These are phyloP conservation scores for Blastobasis lacticolella DNA, from an alignment of 2,888 invertebrate genomes.

Conservation along the genomic window DNA sequence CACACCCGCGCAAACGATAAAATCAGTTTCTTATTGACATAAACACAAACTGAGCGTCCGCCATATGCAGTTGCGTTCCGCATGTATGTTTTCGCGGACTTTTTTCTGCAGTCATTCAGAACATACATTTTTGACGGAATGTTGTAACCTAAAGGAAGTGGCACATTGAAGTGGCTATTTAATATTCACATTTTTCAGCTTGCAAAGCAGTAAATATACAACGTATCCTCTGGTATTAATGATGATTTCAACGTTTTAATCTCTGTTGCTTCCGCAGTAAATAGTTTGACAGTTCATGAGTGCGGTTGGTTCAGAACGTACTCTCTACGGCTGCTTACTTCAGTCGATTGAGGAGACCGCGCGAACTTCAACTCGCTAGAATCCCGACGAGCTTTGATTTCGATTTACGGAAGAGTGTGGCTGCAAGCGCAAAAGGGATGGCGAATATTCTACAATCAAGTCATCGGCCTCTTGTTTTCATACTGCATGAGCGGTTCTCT, in stretches of 20 bases:
- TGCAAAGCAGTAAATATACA: no score
- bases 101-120: slow-evolving; percentile 2
- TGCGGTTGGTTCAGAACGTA: slow-evolving; percentile 41
- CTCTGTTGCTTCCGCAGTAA: neutral
- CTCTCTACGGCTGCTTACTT: slow-evolving; percentile 38
- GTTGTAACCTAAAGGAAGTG: no score
- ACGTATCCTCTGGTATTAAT: no score
- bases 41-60: slow-evolving; percentile 74
- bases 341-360: slow-evolving; percentile 30
- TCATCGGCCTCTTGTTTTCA: slow-evolving; percentile 66
- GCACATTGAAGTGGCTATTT: no score
- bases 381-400: slow-evolving; percentile 73
- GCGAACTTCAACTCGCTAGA: slow-evolving; percentile 55
- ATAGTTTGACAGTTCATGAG: neutral
- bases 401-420: slow-evolving; percentile 71
- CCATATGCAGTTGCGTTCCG: slow-evolving; percentile 71
- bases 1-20: slow-evolving; percentile 71
- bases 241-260: no score
- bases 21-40: slow-evolving; percentile 73
- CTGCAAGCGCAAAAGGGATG: slow-evolving; percentile 46
- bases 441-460: slow-evolving; percentile 51
- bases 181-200: no score
- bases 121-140: no score
- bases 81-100: slow-evolving; percentile 34
- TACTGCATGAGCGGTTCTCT: slow-evolving; percentile 48